Evolutionary conservation across 2,888 invertebrate species (phyloP), one percentile per base, ranked within the genome.

Genomic region (Suillia variegata): DNA sequence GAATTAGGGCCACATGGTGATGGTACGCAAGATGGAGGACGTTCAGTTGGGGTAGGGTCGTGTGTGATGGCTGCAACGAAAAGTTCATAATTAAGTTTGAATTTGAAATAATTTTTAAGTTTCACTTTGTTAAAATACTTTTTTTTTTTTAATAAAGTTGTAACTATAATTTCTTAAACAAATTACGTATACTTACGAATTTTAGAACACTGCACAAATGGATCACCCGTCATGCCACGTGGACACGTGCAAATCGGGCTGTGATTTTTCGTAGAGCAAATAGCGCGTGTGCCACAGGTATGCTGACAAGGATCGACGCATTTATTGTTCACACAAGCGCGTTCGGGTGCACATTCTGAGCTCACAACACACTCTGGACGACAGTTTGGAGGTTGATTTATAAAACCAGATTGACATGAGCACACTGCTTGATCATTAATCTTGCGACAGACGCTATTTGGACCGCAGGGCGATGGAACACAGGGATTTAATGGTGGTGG

Each of bases 241-340:
- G 92, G 90, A 70, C 95, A 95, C 2, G 91, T 90, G 75, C 95
- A 95, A 64, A 93, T 92, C 2, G 94, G 93, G 73, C 90, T 93
- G 79, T 94, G 94, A 78, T 93, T 93, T 76, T 89, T 89, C 0
- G 90, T 90, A 51, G 88, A 87, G 74, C 95, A 95, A 67, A 91
- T 88, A 1, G 94, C 93, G 69, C 90, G 88, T 54, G 91, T 84
- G n/a, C 94, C 94, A 77, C 94, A 94, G 0, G 92, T 92, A 67
- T 92, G 91, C 13, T 90, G 89, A 73, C 95, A 95, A 38, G 95
- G 94, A 83, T 95, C 93, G 10, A 89, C 87, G 77, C 96, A 96
- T 81, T 89, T 91, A 71, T 91, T 90, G 78, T 92, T 92, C 34
- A 93, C 85, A 70, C 96, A 96, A 17, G 94, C 93, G 68, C 89